phyloP scores from a whole-genome alignment of 2,888 invertebrate species.

The Eupelmus urozonus region DNA sequence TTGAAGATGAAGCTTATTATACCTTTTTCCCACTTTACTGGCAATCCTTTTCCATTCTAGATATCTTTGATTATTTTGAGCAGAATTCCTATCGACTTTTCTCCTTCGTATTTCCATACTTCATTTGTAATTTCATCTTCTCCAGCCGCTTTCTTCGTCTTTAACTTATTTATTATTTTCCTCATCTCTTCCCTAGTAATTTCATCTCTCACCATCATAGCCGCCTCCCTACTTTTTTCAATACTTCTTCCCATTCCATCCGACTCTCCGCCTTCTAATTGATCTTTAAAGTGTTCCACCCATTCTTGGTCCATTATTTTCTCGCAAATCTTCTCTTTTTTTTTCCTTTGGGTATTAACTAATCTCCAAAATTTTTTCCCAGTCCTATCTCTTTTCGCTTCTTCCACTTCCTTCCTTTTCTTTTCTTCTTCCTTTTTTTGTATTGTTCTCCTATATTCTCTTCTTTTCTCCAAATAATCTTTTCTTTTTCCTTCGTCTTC shows the following conservation, averaged over 20 bases:
- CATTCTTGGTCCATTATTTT: neutral
- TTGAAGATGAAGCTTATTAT: neutral
- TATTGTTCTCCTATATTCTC: neutral
- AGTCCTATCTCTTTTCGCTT: neutral
- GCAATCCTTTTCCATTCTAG: neutral
- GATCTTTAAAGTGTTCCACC: neutral
- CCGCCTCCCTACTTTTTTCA: constrained; percentile 59
- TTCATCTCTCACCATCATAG: too few relatives aligned
- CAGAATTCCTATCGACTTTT: neutral
- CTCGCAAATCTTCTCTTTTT: neutral
- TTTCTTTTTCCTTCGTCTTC: neutral
- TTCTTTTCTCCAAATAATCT: neutral
- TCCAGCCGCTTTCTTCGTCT: neutral
- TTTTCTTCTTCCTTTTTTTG: neutral
- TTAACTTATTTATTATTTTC: neutral
- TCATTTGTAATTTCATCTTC: neutral
- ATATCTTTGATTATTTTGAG: neutral
- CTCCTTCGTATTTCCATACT: neutral
- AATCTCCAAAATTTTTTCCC: neutral
- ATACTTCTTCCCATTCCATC: constrained; percentile 45
- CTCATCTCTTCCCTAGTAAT: neutral
- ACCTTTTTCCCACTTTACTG: neutral
- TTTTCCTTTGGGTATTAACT: neutral
- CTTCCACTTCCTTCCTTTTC: too few relatives aligned
- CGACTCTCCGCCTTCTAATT: neutral